These are phyloP conservation scores for Drosophila parvula DNA, from an alignment of 1,140 invertebrate species.

Conservation along the genomic window DNA sequence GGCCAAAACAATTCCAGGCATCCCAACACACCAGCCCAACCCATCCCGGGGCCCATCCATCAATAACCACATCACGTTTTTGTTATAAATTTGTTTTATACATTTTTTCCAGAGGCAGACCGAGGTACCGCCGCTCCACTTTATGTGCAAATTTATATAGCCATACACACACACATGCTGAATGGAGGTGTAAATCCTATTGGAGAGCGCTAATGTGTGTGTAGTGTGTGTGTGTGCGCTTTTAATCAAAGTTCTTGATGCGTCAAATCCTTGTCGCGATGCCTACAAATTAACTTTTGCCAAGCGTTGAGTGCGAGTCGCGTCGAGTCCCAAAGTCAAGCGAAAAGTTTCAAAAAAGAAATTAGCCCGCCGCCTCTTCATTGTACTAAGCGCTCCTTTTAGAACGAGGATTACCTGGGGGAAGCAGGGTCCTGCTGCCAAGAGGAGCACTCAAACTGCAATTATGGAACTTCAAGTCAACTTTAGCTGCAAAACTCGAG, in stretches of 20 bases:
- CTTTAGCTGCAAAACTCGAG: constrained; percentile 28
- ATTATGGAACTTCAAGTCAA: constrained; percentile 55
- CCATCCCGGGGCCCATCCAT: constrained; percentile 54
- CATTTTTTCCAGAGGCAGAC: constrained; percentile 59
- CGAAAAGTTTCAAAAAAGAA: constrained; percentile 59
- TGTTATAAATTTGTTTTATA: constrained; percentile 81
- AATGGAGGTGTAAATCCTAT: constrained; percentile 52
- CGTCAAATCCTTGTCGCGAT: constrained; percentile 48
- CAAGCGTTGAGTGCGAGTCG: constrained; percentile 13
- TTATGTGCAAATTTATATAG: constrained; percentile 62
- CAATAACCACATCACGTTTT: constrained; percentile 79
- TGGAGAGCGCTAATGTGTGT: constrained; percentile 13
- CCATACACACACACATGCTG: constrained; percentile 21
- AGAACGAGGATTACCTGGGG: not conserved
- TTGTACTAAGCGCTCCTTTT: constrained; percentile 13
- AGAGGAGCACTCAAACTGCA: constrained; percentile 57
- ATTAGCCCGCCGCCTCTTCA: constrained; percentile 49
- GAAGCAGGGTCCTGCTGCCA: not conserved
- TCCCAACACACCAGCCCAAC: not conserved
- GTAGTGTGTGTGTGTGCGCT: constrained; percentile 10
- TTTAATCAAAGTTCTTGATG: constrained; percentile 54
- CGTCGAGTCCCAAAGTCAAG: constrained; percentile 47
- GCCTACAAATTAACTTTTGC: constrained; percentile 57
- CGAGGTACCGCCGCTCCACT: constrained; percentile 26
- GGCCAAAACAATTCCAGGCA: constrained; percentile 49